Percentiles rank a stretch among this genome's conserved stretches.
These are phyloP conservation scores for Mico argentatus DNA, from an alignment of 2,797 vertebrate genomes.

Conservation along the genomic window DNA sequence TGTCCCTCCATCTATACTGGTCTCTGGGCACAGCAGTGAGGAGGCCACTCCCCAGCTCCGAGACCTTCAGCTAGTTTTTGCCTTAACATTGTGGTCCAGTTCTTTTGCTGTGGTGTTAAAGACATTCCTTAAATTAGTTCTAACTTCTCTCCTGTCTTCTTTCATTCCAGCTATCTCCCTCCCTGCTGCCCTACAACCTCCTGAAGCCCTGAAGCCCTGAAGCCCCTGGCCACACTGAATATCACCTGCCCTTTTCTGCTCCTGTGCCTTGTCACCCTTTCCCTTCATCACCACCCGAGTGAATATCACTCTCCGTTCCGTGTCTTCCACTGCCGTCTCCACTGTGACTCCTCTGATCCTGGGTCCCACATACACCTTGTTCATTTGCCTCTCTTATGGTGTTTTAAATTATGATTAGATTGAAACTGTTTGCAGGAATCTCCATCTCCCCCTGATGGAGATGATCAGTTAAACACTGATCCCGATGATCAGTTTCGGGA, in stretches of 20 bases:
- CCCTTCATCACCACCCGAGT: not conserved
- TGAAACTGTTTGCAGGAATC: not conserved
- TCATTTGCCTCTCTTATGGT: no score
- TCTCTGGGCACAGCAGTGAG: not conserved
- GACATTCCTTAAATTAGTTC: not conserved
- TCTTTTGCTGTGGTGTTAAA: not conserved
- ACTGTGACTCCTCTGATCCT: fast-evolving
- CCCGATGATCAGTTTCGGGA: not conserved
- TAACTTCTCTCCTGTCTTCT: not conserved
- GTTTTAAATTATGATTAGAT: not conserved
- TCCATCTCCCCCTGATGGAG: not conserved
- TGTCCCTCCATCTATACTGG: not conserved
- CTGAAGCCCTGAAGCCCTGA: no score
- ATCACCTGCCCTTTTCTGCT: not conserved
- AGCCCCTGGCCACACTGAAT: not conserved
- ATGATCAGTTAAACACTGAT: no score
- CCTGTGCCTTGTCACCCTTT: not conserved
- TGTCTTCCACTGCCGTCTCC: no score
- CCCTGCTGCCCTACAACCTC: no score
- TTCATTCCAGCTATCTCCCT: not conserved
- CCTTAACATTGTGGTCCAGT: not conserved
- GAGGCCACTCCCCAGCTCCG: fast-evolving
- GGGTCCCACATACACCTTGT: fast-evolving
- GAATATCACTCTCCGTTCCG: not conserved
- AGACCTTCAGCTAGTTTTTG: not conserved